phyloP scores from a whole-genome alignment of 2,888 invertebrate species.

The Plutella xylostella region DNA sequence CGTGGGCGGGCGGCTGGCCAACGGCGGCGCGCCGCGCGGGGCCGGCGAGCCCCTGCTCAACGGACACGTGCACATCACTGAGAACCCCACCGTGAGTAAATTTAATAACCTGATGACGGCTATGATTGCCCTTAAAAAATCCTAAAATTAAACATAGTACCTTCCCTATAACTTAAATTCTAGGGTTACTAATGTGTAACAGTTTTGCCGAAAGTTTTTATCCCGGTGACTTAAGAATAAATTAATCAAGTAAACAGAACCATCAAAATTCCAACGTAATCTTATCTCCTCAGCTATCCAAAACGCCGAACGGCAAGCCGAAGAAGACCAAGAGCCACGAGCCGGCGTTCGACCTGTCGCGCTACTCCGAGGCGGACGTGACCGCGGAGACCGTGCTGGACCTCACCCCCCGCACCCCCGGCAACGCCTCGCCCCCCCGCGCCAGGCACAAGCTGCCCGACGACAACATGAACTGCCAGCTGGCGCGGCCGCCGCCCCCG shows the following conservation, averaged over 20 bases:
- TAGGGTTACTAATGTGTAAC: too few relatives aligned
- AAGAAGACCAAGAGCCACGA: conserved; percentile 35
- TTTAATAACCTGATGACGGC: too few relatives aligned
- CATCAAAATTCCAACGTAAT: too few relatives aligned
- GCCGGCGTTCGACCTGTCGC: conserved; percentile 42
- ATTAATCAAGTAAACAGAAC: too few relatives aligned
- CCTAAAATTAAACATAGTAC: too few relatives aligned
- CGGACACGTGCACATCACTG: conserved; percentile 73
- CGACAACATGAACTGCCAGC: conserved; percentile 60
- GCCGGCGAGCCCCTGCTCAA: conserved; percentile 65
- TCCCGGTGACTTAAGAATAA: too few relatives aligned
- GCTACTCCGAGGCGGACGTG: conserved; percentile 38
- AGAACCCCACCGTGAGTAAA: conserved; percentile 74
- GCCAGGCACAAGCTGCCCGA: conserved; percentile 51
- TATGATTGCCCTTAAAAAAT: too few relatives aligned
- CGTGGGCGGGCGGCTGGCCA: conserved; percentile 43
- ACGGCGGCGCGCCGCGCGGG: conserved; percentile 43
- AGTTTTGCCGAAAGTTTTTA: too few relatives aligned
- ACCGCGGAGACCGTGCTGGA: conserved; percentile 41
- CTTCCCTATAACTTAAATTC: too few relatives aligned
- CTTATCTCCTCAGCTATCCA: conserved; percentile 32
- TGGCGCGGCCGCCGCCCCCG: conserved; percentile 41
- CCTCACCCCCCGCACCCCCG: conserved; percentile 34
- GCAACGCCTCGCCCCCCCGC: conserved; percentile 23
- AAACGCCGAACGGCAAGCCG: conserved; percentile 51